Evolutionary conservation across 2,888 invertebrate genomes (phyloP), one percentile per base, ranked within the genome.

Genomic region (Chrysolina haemoptera): DNA sequence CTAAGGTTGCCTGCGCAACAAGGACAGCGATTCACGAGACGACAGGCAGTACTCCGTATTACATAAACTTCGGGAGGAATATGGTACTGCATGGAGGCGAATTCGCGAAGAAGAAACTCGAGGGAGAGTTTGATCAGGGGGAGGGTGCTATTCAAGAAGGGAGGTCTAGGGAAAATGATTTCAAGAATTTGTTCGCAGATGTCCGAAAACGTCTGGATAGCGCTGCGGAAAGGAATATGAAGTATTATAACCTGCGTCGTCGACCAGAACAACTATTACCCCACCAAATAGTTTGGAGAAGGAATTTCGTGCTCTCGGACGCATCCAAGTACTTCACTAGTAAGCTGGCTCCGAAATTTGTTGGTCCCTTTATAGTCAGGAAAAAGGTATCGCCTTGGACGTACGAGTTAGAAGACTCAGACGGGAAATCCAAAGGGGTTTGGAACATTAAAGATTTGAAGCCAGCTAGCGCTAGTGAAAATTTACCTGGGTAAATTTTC

Each of bases 341-440:
- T 4, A 83, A 83, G 46, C 70, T 82, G 9, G 76, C 79, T 27
- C 71, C 70, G 16, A 64, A 18, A n/a, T n/a, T n/a, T n/a, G n/a
- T n/a, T n/a, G n/a, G n/a, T n/a, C n/a, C n/a, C n/a, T n/a, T n/a
- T n/a, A 43, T 63, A 18, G 59, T 68, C 41, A 46, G 27, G 9
- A 53, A 55, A 22, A 22, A 41, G 5, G 20, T 72, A 40, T 72
- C 68, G 10, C 67, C 72, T n/a, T 72, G 72, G 72, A 68, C 72
- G 11, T 71, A 71, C 22, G 63, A 50, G 18, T 43, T 70, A 40
- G 53, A 18, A 18, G 68, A 68, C n/a, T 59, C 46, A 1, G 14
- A 69, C 12, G 69, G 69, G 6, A 68, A 62, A 11, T 14, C 43
- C 9, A 68, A 59, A 68, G 68, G 68, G 5, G 41, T 68, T 18